Conservation (phyloP, 2,797 vertebrate species). For the Taeniopygia guttata region DNA sequence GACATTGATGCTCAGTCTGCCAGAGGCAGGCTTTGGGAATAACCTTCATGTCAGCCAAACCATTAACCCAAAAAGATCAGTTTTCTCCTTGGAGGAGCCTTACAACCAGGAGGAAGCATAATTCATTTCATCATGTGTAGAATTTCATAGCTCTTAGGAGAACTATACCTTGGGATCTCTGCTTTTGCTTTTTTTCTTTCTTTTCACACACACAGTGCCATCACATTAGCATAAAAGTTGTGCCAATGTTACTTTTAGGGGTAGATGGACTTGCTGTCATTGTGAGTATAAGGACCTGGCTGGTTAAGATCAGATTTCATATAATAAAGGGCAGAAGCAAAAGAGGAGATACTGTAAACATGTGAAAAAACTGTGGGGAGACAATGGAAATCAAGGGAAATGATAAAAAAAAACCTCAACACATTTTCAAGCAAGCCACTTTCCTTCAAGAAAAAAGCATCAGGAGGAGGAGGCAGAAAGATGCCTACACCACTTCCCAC, state of each 20-base stretch:
- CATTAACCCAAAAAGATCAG: not conserved
- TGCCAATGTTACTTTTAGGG: not conserved
- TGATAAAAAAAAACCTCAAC: not conserved
- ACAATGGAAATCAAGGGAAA: not conserved
- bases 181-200: not conserved
- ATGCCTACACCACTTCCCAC: accelerated
- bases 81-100: not conserved
- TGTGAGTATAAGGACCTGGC: not conserved
- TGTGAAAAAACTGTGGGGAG: not conserved
- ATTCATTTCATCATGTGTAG: not conserved
- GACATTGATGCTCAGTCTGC: not conserved
- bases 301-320: not conserved
- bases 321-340: not conserved
- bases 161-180: not conserved
- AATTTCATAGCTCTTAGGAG: not conserved
- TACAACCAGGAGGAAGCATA: not conserved
- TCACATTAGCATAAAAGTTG: not conserved
- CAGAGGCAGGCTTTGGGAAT: not conserved
- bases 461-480: not conserved
- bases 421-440: not conserved
- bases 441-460: not conserved
- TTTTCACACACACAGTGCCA: not conserved
- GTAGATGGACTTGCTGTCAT: not conserved
- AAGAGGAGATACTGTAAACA: not conserved
- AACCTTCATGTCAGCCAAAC: not conserved